Conservation (phyloP, 2,888 invertebrate genomes). For the Podotricha telesiphe region DNA sequence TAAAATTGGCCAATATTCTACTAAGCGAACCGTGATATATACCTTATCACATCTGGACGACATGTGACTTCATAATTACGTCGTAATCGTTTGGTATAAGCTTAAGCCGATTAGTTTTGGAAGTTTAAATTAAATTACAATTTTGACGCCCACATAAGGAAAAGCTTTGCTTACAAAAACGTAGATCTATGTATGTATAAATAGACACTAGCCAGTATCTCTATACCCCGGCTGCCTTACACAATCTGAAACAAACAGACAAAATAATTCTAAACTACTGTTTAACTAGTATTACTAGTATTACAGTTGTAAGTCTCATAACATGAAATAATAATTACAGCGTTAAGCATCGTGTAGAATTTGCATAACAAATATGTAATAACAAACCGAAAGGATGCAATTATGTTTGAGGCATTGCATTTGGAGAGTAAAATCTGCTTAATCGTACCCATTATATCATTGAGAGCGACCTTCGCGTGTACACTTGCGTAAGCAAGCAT, state of each 20-base stretch:
- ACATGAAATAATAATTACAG: slow-evolving; percentile 31
- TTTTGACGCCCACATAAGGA: too few relatives aligned
- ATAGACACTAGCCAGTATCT: slow-evolving; percentile 19
- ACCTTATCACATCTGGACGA: slow-evolving; percentile 32
- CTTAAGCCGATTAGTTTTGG: slow-evolving; percentile 7
- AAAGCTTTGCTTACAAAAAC: too few relatives aligned
- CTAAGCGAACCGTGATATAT: slow-evolving; percentile 6
- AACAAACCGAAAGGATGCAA: slow-evolving; percentile 47
- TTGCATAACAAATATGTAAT: slow-evolving; percentile 39
- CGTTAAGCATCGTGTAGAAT: slow-evolving; percentile 27
- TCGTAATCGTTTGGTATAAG: slow-evolving; percentile 4
- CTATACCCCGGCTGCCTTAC: slow-evolving; percentile 32
- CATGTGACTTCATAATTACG: slow-evolving; percentile 27
- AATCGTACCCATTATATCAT: slow-evolving; percentile 47
- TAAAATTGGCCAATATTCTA: slow-evolving; percentile 3
- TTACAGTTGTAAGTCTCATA: slow-evolving; percentile 12
- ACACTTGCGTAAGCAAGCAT: slow-evolving; percentile 46
- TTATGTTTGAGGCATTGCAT: slow-evolving; percentile 44
- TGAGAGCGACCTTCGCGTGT: slow-evolving; percentile 52
- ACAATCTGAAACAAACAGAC: slow-evolving; percentile 43
- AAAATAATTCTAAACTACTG: slow-evolving; percentile 13
- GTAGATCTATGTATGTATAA: too few relatives aligned
- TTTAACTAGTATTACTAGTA: slow-evolving; percentile 11
- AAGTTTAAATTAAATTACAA: slow-evolving; percentile 1
- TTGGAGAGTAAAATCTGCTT: slow-evolving; percentile 49